Percentiles rank a stretch among this genome's conserved stretches.
Evolutionary conservation across 2,797 vertebrate species (phyloP).

Genomic region (Typhlichthys eigenmanni): DNA sequence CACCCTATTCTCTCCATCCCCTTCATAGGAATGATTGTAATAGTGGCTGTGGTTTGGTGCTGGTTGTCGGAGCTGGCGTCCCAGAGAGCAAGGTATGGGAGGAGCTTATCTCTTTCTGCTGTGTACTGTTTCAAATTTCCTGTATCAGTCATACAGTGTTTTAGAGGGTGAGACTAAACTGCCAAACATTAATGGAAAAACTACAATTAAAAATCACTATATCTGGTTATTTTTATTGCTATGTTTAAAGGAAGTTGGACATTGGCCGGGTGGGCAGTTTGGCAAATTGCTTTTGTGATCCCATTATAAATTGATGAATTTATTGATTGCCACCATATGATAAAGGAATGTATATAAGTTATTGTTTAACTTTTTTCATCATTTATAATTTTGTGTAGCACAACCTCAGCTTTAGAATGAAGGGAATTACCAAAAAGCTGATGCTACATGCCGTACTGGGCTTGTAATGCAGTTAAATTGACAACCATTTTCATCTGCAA

Average conservation of each 20-base stretch:
- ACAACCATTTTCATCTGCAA: no score
- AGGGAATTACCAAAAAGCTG: no score
- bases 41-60: constrained; percentile 90
- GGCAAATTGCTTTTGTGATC: constrained; percentile 34
- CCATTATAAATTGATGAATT: constrained; percentile 1
- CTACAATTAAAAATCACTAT: neutral
- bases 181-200: neutral
- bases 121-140: neutral
- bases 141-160: neutral
- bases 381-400: no score
- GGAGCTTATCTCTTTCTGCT: constrained; percentile 62
- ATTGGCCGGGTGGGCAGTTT: constrained; percentile 67
- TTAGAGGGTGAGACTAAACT: constrained; percentile 2
- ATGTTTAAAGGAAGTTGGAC: constrained; percentile 24
- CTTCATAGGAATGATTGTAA: constrained; percentile 92
- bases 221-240: constrained; percentile 10
- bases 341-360: no score
- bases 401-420: no score
- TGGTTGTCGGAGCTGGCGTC: constrained; percentile 91
- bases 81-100: constrained; percentile 86
- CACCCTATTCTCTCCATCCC: constrained; percentile 89
- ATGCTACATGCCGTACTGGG: neutral
- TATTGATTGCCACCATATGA: neutral
- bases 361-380: no score
- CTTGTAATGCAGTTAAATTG: neutral